A percentile compares a stretch with the other conserved stretches of the same genome.
These are phyloP conservation scores for Silvanus unidentatus DNA, from an alignment of 2,888 invertebrate species.

Conservation along the genomic window DNA sequence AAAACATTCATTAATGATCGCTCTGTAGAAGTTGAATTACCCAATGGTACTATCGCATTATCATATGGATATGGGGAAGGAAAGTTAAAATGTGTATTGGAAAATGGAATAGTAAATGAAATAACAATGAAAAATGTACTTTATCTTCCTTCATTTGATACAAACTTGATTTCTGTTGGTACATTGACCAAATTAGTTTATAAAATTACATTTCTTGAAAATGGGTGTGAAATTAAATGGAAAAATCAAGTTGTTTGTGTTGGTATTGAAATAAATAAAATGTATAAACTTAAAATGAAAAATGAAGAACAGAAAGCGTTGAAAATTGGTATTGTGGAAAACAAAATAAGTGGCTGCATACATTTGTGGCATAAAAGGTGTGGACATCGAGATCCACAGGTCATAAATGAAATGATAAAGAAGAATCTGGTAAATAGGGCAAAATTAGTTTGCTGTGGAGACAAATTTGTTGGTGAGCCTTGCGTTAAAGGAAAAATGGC, in stretches of 20 bases:
- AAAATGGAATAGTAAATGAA: not conserved
- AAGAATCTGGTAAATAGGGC: not conserved
- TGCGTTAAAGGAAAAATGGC: constrained; percentile 6
- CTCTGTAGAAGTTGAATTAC: not conserved
- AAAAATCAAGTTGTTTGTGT: too few species aligned
- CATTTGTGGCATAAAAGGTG: constrained; percentile 3
- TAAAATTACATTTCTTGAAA: not conserved
- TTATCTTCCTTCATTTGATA: not conserved
- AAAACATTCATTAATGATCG: too few species aligned
- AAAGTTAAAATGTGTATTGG: not conserved
- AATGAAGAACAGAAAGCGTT: not conserved
- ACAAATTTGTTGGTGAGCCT: not conserved
- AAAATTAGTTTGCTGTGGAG: constrained; percentile 6
- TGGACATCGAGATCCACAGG: constrained; percentile 4
- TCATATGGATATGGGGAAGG: not conserved
- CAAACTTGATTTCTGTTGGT: not conserved
- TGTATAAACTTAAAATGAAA: too few species aligned
- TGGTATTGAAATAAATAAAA: too few species aligned
- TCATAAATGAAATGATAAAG: not conserved
- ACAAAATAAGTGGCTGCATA: not conserved
- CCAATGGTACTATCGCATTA: not conserved
- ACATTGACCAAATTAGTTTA: not conserved
- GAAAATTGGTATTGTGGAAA: not conserved
- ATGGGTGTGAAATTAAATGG: too few species aligned
- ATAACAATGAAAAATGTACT: not conserved